Evolutionary conservation across 2,113 vertebrate species (phyloP).

Genomic region (Turdus rufiventris): DNA sequence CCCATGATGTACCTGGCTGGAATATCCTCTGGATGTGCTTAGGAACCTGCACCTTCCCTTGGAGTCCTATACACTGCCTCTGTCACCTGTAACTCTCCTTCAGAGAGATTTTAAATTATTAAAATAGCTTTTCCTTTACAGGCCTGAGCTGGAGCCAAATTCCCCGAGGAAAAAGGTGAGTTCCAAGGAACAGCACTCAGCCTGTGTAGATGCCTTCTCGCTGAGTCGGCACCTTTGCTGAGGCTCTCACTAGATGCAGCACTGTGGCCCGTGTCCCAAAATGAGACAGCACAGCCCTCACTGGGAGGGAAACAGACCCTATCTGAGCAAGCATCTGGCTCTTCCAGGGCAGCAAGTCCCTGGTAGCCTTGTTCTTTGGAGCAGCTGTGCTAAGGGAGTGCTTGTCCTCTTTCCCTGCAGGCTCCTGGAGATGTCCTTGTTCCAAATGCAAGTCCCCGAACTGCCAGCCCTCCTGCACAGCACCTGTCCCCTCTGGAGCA

Average conservation of each 20-base stretch:
- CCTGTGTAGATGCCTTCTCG: too few relatives aligned
- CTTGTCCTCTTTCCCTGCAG: not conserved
- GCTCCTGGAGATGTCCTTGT: not conserved
- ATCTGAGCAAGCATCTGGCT: not conserved
- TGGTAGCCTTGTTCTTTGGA: not conserved
- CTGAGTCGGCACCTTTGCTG: not conserved
- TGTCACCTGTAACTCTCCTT: accelerated
- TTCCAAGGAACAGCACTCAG: accelerated
- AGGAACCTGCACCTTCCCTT: not conserved
- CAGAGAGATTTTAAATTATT: not conserved
- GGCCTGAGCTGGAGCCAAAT: not conserved
- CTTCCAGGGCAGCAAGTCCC: not conserved
- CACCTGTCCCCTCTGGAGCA: not conserved
- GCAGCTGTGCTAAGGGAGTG: not conserved
- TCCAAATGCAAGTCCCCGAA: not conserved
- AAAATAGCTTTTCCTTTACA: not conserved
- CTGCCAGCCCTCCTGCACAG: not conserved
- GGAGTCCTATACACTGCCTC: accelerated
- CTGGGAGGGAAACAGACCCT: not conserved
- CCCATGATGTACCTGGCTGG: not conserved
- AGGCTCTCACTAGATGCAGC: not conserved
- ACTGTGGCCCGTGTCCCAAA: accelerated
- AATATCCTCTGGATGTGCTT: not conserved
- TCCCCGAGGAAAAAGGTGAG: not conserved
- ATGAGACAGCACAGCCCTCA: not conserved